Percentiles rank a stretch among this genome's conserved stretches.
Evolutionary conservation across 2,888 invertebrate species (phyloP).

Genomic region (Parelbella ahira): DNA sequence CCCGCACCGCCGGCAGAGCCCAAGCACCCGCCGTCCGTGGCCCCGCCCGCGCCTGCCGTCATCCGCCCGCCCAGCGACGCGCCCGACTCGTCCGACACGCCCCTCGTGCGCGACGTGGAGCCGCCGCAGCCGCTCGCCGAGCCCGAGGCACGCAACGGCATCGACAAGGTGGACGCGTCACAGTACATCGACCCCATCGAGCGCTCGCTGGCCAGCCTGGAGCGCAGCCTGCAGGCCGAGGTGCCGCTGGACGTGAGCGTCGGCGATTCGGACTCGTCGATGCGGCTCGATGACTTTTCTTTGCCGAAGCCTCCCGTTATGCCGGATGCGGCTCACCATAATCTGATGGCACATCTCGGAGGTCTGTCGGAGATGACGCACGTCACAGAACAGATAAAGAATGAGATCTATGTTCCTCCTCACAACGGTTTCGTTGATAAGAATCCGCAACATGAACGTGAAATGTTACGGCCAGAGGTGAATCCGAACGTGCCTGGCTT

Average conservation of each 20-base stretch:
- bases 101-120: too few species aligned
- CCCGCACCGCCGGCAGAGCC: too few species aligned
- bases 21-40: slow-evolving; percentile 44
- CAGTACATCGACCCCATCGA: slow-evolving; percentile 84
- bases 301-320: slow-evolving; percentile 62
- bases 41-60: slow-evolving; percentile 40
- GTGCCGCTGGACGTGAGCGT: slow-evolving; percentile 78
- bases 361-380: slow-evolving; percentile 61
- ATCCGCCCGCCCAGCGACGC: too few species aligned
- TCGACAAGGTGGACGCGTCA: slow-evolving; percentile 66
- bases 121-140: slow-evolving; percentile 44
- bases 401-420: slow-evolving; percentile 57
- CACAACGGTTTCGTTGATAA: slow-evolving; percentile 72
- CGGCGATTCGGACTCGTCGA: slow-evolving; percentile 69
- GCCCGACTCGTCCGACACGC: too few species aligned
- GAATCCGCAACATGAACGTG: slow-evolving; percentile 52
- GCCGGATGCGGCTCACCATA: slow-evolving; percentile 61
- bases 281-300: slow-evolving; percentile 70
- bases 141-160: slow-evolving; percentile 62
- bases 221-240: slow-evolving; percentile 81
- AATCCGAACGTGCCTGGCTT: slow-evolving; percentile 48
- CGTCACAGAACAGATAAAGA: slow-evolving; percentile 61
- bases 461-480: slow-evolving; percentile 50
- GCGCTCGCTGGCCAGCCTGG: slow-evolving; percentile 85
- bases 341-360: slow-evolving; percentile 70